Percentiles rank a stretch among this genome's conserved stretches.
Evolutionary conservation across 2,888 invertebrate genomes (phyloP).

Genomic region (Carterocephalus palaemon): DNA sequence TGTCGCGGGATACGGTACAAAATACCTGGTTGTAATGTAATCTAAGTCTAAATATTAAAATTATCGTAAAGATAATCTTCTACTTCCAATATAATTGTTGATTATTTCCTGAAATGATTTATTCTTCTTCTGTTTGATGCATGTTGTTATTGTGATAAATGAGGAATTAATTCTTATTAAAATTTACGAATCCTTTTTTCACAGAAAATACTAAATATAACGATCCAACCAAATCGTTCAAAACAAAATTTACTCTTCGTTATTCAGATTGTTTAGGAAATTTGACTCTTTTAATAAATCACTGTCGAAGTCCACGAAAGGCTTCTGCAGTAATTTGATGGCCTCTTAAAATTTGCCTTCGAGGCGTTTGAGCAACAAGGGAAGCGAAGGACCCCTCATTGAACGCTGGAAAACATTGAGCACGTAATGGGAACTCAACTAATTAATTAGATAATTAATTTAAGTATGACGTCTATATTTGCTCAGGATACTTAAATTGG

Average conservation of each 20-base stretch:
- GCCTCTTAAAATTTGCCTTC: slow-evolving; percentile 51
- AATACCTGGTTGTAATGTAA: too few species aligned
- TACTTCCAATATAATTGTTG: too few species aligned
- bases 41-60: too few species aligned
- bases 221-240: not conserved
- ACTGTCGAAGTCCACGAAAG: slow-evolving; percentile 42
- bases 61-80: too few species aligned
- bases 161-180: not conserved
- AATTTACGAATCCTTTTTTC: not conserved
- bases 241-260: slow-evolving; percentile 30
- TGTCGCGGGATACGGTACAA: too few species aligned
- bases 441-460: slow-evolving; percentile 14
- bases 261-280: slow-evolving; percentile 33
- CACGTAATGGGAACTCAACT: slow-evolving; percentile 16
- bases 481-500: slow-evolving; percentile 2
- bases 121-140: too few species aligned
- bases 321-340: slow-evolving; percentile 52
- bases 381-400: slow-evolving; percentile 37
- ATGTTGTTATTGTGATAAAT: slow-evolving; percentile 43
- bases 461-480: slow-evolving; percentile 8
- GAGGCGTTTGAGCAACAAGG: slow-evolving; percentile 47
- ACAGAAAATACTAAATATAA: not conserved
- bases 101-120: too few species aligned
- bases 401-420: slow-evolving; percentile 35
- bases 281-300: slow-evolving; percentile 46